A percentile compares a stretch with the other conserved stretches of the same genome.
Conservation (phyloP, 2,888 invertebrate species). For the Oligia latruncula region DNA sequence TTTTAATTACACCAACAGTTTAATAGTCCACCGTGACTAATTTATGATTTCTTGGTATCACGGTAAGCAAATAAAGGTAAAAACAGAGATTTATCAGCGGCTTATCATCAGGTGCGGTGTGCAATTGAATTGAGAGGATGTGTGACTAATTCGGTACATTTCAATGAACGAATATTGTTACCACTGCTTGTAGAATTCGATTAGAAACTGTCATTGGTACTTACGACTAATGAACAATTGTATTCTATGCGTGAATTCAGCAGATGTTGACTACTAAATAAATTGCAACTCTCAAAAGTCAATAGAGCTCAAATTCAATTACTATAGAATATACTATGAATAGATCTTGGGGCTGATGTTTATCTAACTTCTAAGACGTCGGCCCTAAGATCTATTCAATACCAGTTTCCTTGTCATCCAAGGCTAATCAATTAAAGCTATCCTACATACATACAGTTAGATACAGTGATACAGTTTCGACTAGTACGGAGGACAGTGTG, state of each 20-base stretch:
- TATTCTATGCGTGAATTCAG: not conserved
- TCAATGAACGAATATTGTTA: slow-evolving; percentile 20
- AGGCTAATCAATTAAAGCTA: not conserved
- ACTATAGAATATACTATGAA: not conserved
- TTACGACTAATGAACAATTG: slow-evolving; percentile 8
- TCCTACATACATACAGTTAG: not conserved
- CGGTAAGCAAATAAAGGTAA: not conserved
- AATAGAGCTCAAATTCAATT: not conserved
- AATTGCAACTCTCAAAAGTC: not conserved
- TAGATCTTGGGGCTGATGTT: not conserved
- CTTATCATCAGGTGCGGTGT: slow-evolving; percentile 5
- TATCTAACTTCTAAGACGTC: not conserved
- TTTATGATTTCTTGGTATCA: slow-evolving; percentile 11
- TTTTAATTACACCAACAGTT: not conserved
- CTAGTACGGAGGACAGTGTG: too few relatives aligned
- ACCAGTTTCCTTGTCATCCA: too few relatives aligned
- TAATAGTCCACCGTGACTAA: not conserved
- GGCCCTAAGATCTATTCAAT: not conserved
- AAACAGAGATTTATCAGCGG: not conserved
- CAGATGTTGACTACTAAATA: not conserved
- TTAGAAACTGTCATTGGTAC: slow-evolving; percentile 7
- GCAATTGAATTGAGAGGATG: slow-evolving; percentile 18
- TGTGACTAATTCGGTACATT: slow-evolving; percentile 38
- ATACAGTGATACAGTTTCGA: too few relatives aligned
- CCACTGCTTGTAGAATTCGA: not conserved